Evolutionary conservation across 2,797 vertebrate genomes (phyloP).

Genomic region (Kryptopterus vitreolus): DNA sequence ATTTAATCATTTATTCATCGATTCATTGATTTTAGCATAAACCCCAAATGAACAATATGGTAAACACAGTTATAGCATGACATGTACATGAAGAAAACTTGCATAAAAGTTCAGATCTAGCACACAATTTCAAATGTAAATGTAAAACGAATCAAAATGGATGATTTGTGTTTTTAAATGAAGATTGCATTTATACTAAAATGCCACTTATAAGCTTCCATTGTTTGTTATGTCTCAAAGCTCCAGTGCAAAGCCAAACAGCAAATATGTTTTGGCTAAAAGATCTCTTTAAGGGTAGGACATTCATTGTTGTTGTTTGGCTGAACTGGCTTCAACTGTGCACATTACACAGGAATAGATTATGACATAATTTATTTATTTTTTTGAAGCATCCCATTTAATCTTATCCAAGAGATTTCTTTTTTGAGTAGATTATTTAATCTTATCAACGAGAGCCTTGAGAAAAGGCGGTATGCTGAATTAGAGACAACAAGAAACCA

Average conservation of each 20-base stretch:
- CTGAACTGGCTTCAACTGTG: not conserved
- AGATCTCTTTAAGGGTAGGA: not conserved
- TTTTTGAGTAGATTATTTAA: not conserved
- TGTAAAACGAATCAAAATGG: not conserved
- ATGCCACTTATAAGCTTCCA: not conserved
- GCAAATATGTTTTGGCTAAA: conserved; percentile 5
- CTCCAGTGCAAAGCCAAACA: conserved; percentile 1
- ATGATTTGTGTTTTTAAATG: not conserved
- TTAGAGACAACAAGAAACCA: conserved; percentile 10
- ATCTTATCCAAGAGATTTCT: conserved; percentile 27
- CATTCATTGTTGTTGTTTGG: not conserved
- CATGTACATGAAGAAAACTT: not conserved
- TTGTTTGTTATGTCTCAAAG: conserved; percentile 15
- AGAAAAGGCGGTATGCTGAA: conserved; percentile 17
- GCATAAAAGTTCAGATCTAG: not conserved
- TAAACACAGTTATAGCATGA: not conserved
- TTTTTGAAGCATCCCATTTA: not conserved
- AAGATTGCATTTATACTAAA: not conserved
- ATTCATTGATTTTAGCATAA: no score
- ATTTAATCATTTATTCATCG: not conserved
- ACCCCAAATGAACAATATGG: not conserved
- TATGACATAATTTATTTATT: conserved; percentile 3
- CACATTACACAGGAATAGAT: not conserved
- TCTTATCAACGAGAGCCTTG: conserved; percentile 33
- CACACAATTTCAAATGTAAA: no score